Conservation (phyloP, 1,140 invertebrate species). For the Spodoptera litura region DNA sequence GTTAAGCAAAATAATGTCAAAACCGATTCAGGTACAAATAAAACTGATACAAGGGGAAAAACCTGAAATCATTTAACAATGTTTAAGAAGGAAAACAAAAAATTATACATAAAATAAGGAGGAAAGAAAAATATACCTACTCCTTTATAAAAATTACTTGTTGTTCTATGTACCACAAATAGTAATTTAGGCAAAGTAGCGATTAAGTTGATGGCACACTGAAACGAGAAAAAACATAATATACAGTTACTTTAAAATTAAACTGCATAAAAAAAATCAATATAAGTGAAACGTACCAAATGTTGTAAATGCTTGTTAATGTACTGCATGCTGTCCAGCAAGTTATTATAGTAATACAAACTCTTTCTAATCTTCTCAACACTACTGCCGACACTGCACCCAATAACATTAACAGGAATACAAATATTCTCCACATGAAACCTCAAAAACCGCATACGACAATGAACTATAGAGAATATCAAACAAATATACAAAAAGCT, state of each 20-base stretch:
- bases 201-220: not conserved
- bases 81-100: not conserved
- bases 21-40: not conserved
- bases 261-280: not conserved
- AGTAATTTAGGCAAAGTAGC: not conserved
- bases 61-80: not conserved
- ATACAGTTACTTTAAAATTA: not conserved
- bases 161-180: not conserved
- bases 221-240: not conserved
- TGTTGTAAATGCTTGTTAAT: conserved; percentile 24
- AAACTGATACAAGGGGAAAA: not conserved
- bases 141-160: not conserved
- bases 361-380: conserved; percentile 10
- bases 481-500: not conserved
- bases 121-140: not conserved
- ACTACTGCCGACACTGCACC: not conserved
- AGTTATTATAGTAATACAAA: conserved; percentile 37
- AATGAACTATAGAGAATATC: conserved; percentile 6
- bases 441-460: conserved; percentile 17
- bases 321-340: conserved; percentile 14
- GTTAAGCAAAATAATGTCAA: not conserved
- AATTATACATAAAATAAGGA: no score
- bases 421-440: not conserved
- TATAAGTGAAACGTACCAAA: not conserved
- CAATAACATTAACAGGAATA: conserved; percentile 9